Evolutionary conservation across 1,140 invertebrate genomes (phyloP).

Genomic region (Trachymyrmex cornetzi): DNA sequence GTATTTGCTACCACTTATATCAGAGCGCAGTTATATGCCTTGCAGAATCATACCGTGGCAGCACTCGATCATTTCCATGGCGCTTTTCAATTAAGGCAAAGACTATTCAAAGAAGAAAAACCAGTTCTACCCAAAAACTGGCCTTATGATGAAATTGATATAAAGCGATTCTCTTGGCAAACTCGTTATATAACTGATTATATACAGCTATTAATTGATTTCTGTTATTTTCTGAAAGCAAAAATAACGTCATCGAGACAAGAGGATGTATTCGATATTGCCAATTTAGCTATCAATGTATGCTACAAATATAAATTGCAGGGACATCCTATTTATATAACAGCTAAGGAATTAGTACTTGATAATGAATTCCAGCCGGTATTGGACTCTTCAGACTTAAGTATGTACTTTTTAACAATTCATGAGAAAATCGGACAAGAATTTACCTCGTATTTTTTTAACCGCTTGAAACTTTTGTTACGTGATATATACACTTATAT

Average conservation of each 20-base stretch:
- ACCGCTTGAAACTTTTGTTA: no score
- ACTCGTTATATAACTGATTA: slow-evolving; percentile 72
- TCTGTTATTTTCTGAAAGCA: slow-evolving; percentile 71
- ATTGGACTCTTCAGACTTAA: neutral
- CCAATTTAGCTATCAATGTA: slow-evolving; percentile 64
- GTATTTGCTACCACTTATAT: slow-evolving; percentile 79
- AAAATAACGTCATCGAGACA: slow-evolving; percentile 4
- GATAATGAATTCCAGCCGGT: slow-evolving; percentile 59
- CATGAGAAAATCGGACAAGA: no score
- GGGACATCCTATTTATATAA: slow-evolving; percentile 77
- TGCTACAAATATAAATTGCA: slow-evolving; percentile 74
- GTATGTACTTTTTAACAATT: slow-evolving; percentile 44
- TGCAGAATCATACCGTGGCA: slow-evolving; percentile 69
- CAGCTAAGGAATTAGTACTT: slow-evolving; percentile 62
- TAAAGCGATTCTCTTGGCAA: slow-evolving; percentile 58
- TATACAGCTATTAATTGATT: slow-evolving; percentile 78
- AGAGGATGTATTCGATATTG: slow-evolving; percentile 60
- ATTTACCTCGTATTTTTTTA: no score
- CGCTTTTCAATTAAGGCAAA: slow-evolving; percentile 77
- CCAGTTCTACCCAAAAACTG: slow-evolving; percentile 58
- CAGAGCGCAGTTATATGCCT: slow-evolving; percentile 80
- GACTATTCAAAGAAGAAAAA: slow-evolving; percentile 69
- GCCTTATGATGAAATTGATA: neutral
- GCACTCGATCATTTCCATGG: slow-evolving; percentile 81
- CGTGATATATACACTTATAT: no score